Percentiles rank a stretch among this genome's conserved stretches.
Conservation (phyloP, 2,797 vertebrate genomes). For the Hephaestus fuliginosus region DNA sequence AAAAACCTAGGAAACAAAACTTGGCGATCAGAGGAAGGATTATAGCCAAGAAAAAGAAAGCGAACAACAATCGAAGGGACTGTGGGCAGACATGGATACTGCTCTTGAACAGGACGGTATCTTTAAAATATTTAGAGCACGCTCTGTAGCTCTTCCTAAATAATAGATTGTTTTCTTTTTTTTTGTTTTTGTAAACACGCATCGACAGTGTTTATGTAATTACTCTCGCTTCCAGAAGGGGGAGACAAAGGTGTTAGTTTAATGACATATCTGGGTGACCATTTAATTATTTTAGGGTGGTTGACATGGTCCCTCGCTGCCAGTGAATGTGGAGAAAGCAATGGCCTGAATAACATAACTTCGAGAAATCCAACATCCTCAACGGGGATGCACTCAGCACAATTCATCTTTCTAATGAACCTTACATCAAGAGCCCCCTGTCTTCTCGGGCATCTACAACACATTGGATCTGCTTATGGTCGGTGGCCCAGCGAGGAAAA, state of each 20-base stretch:
- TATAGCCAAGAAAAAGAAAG: too few relatives aligned
- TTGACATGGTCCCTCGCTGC: background rate
- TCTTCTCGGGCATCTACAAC: conserved; percentile 47
- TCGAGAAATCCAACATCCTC: conserved; percentile 39
- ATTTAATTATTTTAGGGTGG: background rate
- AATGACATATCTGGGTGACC: background rate
- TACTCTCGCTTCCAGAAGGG: too few relatives aligned
- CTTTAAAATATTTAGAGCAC: too few relatives aligned
- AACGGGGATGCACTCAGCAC: conserved; percentile 38
- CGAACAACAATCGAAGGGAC: too few relatives aligned
- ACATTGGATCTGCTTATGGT: conserved; percentile 58
- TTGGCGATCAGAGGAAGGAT: too few relatives aligned
- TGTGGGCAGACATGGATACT: too few relatives aligned
- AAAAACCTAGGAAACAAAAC: too few relatives aligned
- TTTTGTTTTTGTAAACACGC: too few relatives aligned
- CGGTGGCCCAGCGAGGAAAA: conserved; percentile 42
- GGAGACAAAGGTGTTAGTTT: background rate
- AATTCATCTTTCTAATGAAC: conserved; percentile 75
- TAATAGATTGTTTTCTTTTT: too few relatives aligned
- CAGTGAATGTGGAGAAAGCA: conserved; percentile 18
- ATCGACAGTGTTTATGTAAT: too few relatives aligned
- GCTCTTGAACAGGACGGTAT: too few relatives aligned
- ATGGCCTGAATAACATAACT: conserved; percentile 56
- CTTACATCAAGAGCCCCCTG: conserved; percentile 63
- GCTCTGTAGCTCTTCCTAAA: too few relatives aligned